Percentiles rank a stretch among this genome's conserved stretches.
Conservation (phyloP, 1,140 invertebrate species). For the Drosophila ironensis region DNA sequence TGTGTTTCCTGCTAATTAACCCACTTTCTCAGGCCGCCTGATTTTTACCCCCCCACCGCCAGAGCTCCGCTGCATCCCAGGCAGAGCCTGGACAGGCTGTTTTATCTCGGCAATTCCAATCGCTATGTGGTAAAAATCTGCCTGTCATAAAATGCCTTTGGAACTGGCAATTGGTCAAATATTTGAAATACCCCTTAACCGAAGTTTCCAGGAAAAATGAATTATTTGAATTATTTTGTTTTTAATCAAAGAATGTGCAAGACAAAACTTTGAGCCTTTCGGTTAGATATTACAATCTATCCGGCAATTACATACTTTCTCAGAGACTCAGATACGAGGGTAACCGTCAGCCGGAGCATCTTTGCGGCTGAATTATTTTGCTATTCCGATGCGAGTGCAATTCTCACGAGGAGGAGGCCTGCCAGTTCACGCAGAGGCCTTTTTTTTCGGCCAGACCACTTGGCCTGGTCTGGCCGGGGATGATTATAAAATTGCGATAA, state of each 20-base stretch:
- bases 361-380: not conserved
- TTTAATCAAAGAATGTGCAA: not conserved
- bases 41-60: too few relatives aligned
- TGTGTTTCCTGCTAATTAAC: constrained; percentile 59
- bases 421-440: constrained; percentile 51
- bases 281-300: not conserved
- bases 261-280: not conserved
- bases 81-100: not conserved
- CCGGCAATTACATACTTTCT: not conserved
- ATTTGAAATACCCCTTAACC: not conserved
- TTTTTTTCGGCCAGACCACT: constrained; percentile 20
- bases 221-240: not conserved
- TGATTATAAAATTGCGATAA: constrained; percentile 78
- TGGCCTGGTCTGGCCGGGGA: constrained; percentile 24
- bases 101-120: constrained; percentile 52
- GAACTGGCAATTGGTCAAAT: constrained; percentile 28
- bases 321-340: not conserved
- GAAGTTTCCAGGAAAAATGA: not conserved
- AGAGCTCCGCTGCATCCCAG: too few relatives aligned
- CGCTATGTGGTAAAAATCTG: constrained; percentile 50
- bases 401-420: constrained; percentile 58
- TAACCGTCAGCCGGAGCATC: not conserved
- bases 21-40: constrained; percentile 57
- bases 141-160: constrained; percentile 47
- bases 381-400: constrained; percentile 41